These are phyloP conservation scores for Dolichopus griseipennis DNA, from an alignment of 2,888 invertebrate species.

Conservation along the genomic window DNA sequence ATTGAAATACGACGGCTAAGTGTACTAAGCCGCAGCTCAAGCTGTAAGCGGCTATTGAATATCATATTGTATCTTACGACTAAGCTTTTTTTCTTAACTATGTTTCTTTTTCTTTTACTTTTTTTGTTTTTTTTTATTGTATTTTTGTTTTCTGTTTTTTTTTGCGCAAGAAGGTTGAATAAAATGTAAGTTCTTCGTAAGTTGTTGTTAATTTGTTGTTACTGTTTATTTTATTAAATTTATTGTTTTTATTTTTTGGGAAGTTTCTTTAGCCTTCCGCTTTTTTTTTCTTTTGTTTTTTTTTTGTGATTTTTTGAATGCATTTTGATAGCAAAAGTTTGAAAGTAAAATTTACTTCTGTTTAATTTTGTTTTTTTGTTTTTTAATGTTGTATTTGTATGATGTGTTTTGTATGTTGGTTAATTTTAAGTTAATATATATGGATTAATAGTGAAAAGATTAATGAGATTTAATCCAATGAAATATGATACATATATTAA, in stretches of 20 bases:
- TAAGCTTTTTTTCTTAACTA: background rate
- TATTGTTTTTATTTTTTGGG: background rate
- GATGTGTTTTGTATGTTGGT: too few species aligned
- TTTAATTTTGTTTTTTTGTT: too few species aligned
- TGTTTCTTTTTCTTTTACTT: background rate
- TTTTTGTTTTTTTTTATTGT: background rate
- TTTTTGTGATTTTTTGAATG: background rate
- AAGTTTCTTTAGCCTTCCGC: slow-evolving; percentile 1
- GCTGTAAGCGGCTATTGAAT: too few species aligned
- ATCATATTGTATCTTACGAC: background rate
- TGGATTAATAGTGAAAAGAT: too few species aligned
- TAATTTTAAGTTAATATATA: too few species aligned
- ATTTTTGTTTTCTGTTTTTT: background rate
- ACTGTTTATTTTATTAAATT: background rate
- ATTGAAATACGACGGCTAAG: too few species aligned
- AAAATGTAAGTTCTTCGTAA: background rate
- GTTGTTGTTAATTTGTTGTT: background rate
- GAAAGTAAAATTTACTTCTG: background rate
- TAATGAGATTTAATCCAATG: too few species aligned
- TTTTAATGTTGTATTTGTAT: too few species aligned
- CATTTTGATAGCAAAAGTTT: background rate
- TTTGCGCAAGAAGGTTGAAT: slow-evolving; percentile 1
- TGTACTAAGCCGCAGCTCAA: too few species aligned
- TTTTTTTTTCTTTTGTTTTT: background rate
- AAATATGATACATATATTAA: too few species aligned